Base-by-base conservation (phyloP, 2,888 invertebrate species). In the Micoletzkya japonica region DNA sequence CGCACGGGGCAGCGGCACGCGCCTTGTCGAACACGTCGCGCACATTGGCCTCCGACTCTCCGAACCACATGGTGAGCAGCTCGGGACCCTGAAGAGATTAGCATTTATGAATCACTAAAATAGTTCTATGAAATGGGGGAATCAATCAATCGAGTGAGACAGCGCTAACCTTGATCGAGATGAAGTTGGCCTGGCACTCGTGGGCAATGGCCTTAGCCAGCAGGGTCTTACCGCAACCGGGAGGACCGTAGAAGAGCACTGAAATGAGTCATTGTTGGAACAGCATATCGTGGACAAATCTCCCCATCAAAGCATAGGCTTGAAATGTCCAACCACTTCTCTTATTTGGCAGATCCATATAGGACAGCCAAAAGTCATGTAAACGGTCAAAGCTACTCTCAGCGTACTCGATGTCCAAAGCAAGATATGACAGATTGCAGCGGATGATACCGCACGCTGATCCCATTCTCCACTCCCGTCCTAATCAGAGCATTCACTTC, bases 11-110 rank as follows among this genome's bases (percentile, higher is more conserved):
- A 73, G 98, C 98, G 17, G 97, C 93, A 82, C 98, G 90, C 71
- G 98, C 98, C 90, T 99, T 99, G 87, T 99, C 98, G 86, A 98
- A 99, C 82, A 99, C 95, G 87, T 98, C 98, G 81, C 98, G 90
- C 78, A 99, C 98, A 86, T 98, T 98, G 68, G 98, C 98, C 88
- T 98, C 98, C 28, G 97, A 97, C 88, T 98, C 98, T 86, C 98
- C 98, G 87, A 99, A 98, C 98, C 98, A 99, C 98, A 99, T 98
- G 63, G 98, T 99, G 72, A 98, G 90, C 78, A 98, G 89, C 87
- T 98, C 98, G 24, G 90, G 90, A 49, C 81, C 80, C 71, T 74
- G 28, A 44, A 74, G 49, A 24, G 24, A n/a, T 39, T 20, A 20
- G 26, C 1, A 56, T 56, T 56, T 66, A 1, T 30, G 17, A 63